phyloP scores from a whole-genome alignment of 2,888 invertebrate species.

The Eristalinus sepulchralis region DNA sequence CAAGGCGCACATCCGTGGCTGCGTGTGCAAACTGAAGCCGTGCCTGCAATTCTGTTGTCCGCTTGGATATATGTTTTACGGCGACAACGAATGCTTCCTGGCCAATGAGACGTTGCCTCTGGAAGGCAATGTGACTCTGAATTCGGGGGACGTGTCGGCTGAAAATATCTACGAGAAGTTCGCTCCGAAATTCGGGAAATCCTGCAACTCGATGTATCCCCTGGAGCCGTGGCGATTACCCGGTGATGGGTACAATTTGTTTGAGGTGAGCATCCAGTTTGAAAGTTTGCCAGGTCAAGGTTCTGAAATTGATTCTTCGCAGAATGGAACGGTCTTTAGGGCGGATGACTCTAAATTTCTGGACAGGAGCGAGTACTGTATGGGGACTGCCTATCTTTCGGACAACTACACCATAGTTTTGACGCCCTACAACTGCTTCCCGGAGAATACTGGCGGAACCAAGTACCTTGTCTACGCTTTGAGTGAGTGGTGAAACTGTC shows the following conservation, averaged over 20 bases:
- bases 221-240: conserved; percentile 70
- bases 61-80: conserved; percentile 72
- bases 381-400: conserved; percentile 74
- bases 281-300: background rate
- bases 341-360: conserved; percentile 74
- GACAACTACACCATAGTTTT: conserved; percentile 73
- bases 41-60: conserved; percentile 80
- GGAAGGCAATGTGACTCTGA: conserved; percentile 75
- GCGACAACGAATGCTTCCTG: conserved; percentile 5
- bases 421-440: conserved; percentile 77
- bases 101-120: conserved; percentile 22
- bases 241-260: conserved; percentile 74
- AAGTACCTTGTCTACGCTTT: conserved; percentile 77
- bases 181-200: conserved; percentile 74
- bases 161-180: conserved; percentile 74
- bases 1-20: conserved; percentile 77
- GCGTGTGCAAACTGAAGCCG: conserved; percentile 78
- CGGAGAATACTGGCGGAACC: conserved; percentile 30
- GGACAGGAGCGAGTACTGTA: conserved; percentile 76
- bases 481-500: conserved; percentile 72
- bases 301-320: background rate
- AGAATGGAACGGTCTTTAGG: conserved; percentile 77
- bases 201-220: conserved; percentile 74
- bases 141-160: conserved; percentile 54
- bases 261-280: conserved; percentile 72